A percentile compares a stretch with the other conserved stretches of the same genome.
phyloP scores from a whole-genome alignment of 2,797 vertebrate species.

The Gadopsis marmoratus region DNA sequence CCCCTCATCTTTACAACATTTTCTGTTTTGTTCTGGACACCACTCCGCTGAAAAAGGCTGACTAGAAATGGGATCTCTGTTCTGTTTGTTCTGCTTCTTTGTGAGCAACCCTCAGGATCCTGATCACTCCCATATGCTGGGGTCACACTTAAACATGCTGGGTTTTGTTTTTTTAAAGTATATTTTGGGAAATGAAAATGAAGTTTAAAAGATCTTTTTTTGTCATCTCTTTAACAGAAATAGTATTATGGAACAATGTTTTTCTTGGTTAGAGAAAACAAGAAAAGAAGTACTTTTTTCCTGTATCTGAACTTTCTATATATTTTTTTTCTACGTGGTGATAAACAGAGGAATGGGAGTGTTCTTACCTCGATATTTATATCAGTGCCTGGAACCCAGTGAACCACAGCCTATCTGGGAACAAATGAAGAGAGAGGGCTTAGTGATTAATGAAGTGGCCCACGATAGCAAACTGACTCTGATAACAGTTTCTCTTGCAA shows the following conservation, averaged over 20 bases:
- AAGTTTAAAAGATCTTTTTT: constrained; percentile 30
- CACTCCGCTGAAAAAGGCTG: neutral
- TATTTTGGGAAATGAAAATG: constrained; percentile 19
- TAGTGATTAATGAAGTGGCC: constrained; percentile 88
- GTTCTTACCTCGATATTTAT: constrained; percentile 85
- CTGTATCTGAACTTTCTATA: constrained; percentile 57
- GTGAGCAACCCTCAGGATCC: constrained; percentile 52
- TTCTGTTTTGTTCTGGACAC: neutral
- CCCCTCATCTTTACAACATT: neutral
- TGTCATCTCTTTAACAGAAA: neutral
- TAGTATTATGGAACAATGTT: constrained; percentile 6
- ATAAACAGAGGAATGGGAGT: constrained; percentile 82
- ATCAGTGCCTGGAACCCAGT: constrained; percentile 85
- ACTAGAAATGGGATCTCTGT: constrained; percentile 15
- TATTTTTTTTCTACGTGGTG: constrained; percentile 64
- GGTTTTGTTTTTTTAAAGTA: neutral
- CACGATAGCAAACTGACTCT: constrained; percentile 85
- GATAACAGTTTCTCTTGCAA: constrained; percentile 87
- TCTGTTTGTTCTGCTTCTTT: constrained; percentile 58
- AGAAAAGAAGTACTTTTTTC: constrained; percentile 42
- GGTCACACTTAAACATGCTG: constrained; percentile 53
- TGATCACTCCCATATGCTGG: constrained; percentile 78
- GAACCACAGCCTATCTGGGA: constrained; percentile 84
- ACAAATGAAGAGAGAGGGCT: constrained; percentile 84
- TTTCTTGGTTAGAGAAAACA: constrained; percentile 17